Evolutionary conservation across 2,113 vertebrate genomes (phyloP).

Genomic region (Galbula dea): DNA sequence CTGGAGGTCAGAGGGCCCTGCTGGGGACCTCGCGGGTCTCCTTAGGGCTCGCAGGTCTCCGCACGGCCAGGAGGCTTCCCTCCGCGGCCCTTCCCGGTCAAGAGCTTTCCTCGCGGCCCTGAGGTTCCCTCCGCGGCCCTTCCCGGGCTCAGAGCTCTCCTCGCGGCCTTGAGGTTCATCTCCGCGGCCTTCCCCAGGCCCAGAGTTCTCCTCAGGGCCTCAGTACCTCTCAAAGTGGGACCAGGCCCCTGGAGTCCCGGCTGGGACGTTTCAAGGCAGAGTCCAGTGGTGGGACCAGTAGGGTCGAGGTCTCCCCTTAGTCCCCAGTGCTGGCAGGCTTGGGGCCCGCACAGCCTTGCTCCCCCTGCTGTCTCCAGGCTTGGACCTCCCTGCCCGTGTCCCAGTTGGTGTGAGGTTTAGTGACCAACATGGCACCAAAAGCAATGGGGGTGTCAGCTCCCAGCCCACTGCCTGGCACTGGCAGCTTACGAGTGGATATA

Average conservation of each 20-base stretch:
- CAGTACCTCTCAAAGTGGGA: background rate
- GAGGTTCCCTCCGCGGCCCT: no score
- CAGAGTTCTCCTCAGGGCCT: background rate
- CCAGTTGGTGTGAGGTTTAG: background rate
- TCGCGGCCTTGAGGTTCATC: background rate
- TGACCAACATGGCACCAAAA: background rate
- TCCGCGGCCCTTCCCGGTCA: no score
- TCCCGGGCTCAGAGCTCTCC: no score
- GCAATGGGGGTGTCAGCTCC: background rate
- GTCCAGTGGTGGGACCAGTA: background rate
- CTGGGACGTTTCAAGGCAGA: background rate
- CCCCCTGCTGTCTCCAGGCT: background rate
- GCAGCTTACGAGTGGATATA: background rate
- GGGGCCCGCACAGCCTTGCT: background rate
- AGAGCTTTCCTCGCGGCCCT: no score
- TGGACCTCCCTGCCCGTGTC: fast-evolving
- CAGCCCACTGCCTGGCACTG: background rate
- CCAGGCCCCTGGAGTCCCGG: background rate
- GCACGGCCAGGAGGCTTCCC: no score
- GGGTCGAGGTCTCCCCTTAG: background rate
- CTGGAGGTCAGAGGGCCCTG: background rate
- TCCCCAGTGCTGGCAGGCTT: background rate
- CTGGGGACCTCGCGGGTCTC: background rate
- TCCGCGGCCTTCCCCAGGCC: no score
- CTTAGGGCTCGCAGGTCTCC: no score